Conservation (phyloP, 2,797 vertebrate genomes). For the Tapirus indicus region DNA sequence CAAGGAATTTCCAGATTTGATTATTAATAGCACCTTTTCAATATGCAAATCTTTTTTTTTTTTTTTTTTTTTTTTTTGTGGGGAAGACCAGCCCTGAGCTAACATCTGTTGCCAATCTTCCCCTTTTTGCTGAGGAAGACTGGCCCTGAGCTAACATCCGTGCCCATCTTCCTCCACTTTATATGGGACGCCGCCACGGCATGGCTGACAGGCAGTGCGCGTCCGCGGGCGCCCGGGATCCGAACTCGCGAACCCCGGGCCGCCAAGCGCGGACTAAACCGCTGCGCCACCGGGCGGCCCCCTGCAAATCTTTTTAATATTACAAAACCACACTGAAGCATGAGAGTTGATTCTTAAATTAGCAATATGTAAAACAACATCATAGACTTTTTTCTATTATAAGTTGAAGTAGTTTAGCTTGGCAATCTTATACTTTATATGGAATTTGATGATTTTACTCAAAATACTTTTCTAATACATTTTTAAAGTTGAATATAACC, state of each 20-base stretch:
- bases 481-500: not conserved
- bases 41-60: not conserved
- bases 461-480: not conserved
- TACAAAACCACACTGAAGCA: not conserved
- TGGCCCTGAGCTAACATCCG: no score
- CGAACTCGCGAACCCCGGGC: no score
- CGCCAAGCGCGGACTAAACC: no score
- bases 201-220: no score
- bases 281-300: no score
- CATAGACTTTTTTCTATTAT: not conserved
- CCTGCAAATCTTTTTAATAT: not conserved
- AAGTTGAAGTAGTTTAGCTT: not conserved
- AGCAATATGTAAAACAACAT: not conserved
- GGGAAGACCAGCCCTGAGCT: no score
- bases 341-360: not conserved
- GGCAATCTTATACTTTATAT: not conserved
- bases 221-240: no score
- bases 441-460: not conserved
- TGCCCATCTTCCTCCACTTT: no score
- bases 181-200: no score
- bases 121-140: no score
- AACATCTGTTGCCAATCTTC: no score
- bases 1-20: not conserved
- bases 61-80: not conserved
- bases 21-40: not conserved